Evolutionary conservation across 2,113 vertebrate species (phyloP), one percentile per base, ranked within the genome.

Genomic region (Coptodon bakossiorum): DNA sequence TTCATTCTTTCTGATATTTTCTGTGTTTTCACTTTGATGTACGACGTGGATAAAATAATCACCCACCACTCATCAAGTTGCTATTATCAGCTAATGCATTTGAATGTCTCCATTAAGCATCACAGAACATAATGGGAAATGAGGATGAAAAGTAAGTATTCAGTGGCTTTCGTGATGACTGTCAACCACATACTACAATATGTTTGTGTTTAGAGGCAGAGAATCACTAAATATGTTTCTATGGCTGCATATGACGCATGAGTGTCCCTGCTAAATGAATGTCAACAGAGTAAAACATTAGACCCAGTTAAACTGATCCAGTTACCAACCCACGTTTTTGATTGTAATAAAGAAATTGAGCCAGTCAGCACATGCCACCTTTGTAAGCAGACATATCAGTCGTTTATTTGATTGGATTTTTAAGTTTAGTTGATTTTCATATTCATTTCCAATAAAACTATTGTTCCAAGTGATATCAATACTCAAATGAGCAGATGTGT

Each of bases 231-330:
- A 43, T 71, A 3, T 4, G 66, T 71, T 71, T 43, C 7, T 16
- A 14, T 24, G 66, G n/a, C 36, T 43, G 7, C n/a, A 71, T 71
- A 0, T 40, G 52, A 48, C 14, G 9, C 53, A 45, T 13, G 66
- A 76, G 36, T 43, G n/a, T 22, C 19, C 22, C 22, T 76, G 56
- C n/a, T 48, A 54, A 45, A 24, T 34, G 1, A 57, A 79, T 45
- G 78, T 34, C 45, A 45, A 48, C 19, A 9, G 4, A 63, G 59
- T 54, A 71, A 85, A 83, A 84, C 40, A 48, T 73, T 68, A 68
- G 36, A 68, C 24, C 38, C 45, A 83, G 40, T 85, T 63, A 76
- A 40, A 73, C 9, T 85, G 38, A n/a, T 50, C 57, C 22, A 71
- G 59, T 84, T 48, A 86, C 17, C 16, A 48, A 12, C 56, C 52